These are phyloP conservation scores for Pseudochromis fuscus DNA, from an alignment of 2,797 vertebrate genomes.

Conservation along the genomic window DNA sequence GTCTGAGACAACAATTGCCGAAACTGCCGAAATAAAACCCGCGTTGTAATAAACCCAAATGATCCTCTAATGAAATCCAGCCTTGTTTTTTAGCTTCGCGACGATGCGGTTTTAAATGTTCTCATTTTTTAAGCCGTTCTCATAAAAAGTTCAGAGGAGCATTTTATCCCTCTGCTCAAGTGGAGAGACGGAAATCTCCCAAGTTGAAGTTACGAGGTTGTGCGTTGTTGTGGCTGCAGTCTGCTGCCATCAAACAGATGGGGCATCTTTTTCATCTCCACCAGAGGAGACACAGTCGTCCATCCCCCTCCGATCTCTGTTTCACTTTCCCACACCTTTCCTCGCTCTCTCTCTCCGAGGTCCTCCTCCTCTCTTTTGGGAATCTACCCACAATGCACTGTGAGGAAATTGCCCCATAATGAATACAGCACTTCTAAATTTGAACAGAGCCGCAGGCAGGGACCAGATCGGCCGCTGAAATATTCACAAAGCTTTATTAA, in stretches of 20 bases:
- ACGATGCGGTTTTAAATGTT: conserved; percentile 21
- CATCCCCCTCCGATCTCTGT: neutral
- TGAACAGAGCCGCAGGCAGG: conserved; percentile 67
- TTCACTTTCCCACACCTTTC: conserved; percentile 32
- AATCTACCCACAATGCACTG: conserved; percentile 67
- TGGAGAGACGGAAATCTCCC: conserved; percentile 48
- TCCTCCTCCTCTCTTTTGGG: conserved; percentile 36
- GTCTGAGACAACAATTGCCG: neutral
- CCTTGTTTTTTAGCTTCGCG: conserved; percentile 3
- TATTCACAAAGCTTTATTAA: conserved; percentile 80
- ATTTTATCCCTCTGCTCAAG: conserved; percentile 37
- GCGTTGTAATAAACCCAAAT: neutral
- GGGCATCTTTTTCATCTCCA: conserved; percentile 51
- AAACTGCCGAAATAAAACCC: neutral
- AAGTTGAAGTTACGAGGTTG: conserved; percentile 24
- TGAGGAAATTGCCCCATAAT: conserved; percentile 70
- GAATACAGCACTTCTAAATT: conserved; percentile 72
- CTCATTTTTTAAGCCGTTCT: conserved; percentile 10
- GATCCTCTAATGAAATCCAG: neutral
- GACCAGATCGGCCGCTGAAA: conserved; percentile 77
- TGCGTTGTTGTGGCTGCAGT: conserved; percentile 21
- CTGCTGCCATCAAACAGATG: conserved; percentile 60
- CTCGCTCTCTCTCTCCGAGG: conserved; percentile 12
- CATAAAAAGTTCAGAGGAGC: conserved; percentile 45
- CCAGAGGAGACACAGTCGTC: conserved; percentile 40